A percentile compares a stretch with the other conserved stretches of the same genome.
Evolutionary conservation across 2,113 vertebrate species (phyloP).

Genomic region (Hippoglossus stenolepis): DNA sequence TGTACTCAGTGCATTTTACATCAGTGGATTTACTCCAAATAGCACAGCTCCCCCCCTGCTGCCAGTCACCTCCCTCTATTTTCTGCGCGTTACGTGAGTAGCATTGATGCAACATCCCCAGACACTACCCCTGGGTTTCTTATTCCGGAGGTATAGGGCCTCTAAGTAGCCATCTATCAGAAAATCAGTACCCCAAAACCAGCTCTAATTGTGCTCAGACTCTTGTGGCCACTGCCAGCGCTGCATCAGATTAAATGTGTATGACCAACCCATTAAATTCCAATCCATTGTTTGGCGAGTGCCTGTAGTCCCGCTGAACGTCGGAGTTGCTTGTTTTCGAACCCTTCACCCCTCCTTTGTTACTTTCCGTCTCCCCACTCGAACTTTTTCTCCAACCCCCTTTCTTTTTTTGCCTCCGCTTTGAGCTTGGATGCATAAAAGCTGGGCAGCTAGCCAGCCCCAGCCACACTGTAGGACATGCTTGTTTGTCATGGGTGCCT

Average conservation of each 20-base stretch:
- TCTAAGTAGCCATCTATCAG: constrained; percentile 78
- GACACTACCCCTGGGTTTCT: constrained; percentile 62
- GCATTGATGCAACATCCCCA: constrained; percentile 72
- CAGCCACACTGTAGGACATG: constrained; percentile 52
- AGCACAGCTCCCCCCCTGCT: constrained; percentile 49
- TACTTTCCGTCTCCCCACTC: constrained; percentile 9
- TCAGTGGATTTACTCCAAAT: constrained; percentile 76
- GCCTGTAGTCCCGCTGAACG: constrained; percentile 34
- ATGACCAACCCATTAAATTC: constrained; percentile 69
- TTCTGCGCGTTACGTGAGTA: constrained; percentile 71
- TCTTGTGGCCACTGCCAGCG: constrained; percentile 67
- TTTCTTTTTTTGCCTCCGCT: neutral
- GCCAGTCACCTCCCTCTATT: constrained; percentile 64
- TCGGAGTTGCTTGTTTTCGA: constrained; percentile 40
- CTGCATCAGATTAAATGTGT: constrained; percentile 66
- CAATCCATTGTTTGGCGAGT: constrained; percentile 59
- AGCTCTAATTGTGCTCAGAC: constrained; percentile 72
- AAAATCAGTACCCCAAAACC: constrained; percentile 74
- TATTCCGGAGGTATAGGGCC: constrained; percentile 69
- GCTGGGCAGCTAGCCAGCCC: constrained; percentile 40
- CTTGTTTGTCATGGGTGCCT: constrained; percentile 69
- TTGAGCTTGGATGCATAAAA: constrained; percentile 50
- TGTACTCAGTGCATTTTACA: constrained; percentile 57
- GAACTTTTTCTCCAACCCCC: constrained; percentile 34
- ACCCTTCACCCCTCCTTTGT: constrained; percentile 27